Evolutionary conservation across 64 coral and sea anemone genomes (phyloP), one percentile per base, ranked within the genome.

Genomic region (Montipora cactus): DNA sequence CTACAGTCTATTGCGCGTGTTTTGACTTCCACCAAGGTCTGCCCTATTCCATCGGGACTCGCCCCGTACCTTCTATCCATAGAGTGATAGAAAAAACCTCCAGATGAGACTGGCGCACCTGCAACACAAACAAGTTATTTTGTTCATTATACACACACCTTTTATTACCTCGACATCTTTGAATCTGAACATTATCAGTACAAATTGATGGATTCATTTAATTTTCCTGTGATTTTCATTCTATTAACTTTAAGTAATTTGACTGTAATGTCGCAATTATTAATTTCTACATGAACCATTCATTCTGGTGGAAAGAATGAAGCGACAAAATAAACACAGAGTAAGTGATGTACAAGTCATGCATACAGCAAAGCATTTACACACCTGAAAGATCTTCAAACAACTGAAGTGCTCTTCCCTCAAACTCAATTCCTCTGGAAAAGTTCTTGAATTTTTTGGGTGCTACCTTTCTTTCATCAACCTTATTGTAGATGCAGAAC

Each of bases 41-140:
- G 49, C 44, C 80, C 90, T 85, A 86, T 68, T 58, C 90, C 71
- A 92, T 92, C 81, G 76, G 80, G 90, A 73, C 90, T 92, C 19
- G 81, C 90, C 5, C 90, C 90, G 67, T 92, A 92, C 53, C 90
- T 71, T 61, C 21, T 72, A 92, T 92, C 90, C 55, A n/a, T 18
- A 64, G 90, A 80, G 44, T 92, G 69, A 64, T 92, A 55, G 69
- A 92, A 86, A 19, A 84, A 86, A 21, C 90, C 81, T 78, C 90
- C 37, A 13, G 50, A 16, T 85, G 90, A 85, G 22, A 92, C 64
- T 69, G 85, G 67, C 49, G 75, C 85, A 53, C 85, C 85, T 88
- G 85, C n/a, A 20, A 88, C 5, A 88, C 5, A 75, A 70, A 75
- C 14, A 74, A 74, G 2, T 45, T 4, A 75, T 71, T 71, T 4